Percentiles rank a stretch among this genome's conserved stretches.
These are phyloP conservation scores for Buphagus erythrorhynchus DNA, from an alignment of 2,797 vertebrate genomes.

Conservation along the genomic window DNA sequence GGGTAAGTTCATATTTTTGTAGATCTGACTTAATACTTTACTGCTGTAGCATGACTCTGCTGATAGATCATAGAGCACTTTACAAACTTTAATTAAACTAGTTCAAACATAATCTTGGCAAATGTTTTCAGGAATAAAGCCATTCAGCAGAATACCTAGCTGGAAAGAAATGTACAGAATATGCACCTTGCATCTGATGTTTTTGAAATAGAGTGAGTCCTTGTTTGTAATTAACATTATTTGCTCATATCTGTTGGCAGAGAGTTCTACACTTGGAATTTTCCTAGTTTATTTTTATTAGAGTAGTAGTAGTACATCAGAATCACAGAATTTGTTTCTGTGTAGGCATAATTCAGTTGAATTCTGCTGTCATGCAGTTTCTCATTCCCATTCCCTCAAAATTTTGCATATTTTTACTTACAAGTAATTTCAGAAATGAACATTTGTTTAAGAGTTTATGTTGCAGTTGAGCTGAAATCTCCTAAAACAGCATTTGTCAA, in stretches of 20 bases:
- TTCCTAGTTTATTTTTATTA: background rate
- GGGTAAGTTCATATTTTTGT: background rate
- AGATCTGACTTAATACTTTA: background rate
- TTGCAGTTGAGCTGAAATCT: background rate
- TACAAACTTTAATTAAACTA: background rate
- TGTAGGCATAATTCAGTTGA: background rate
- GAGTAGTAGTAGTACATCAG: background rate
- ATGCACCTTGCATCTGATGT: background rate
- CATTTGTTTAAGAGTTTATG: background rate
- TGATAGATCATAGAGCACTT: background rate
- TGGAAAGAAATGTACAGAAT: background rate
- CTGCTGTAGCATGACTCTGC: background rate
- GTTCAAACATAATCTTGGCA: background rate
- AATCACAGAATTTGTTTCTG: background rate
- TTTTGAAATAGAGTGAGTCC: background rate
- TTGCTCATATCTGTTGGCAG: background rate
- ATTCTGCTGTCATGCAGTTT: background rate
- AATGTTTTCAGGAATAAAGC: background rate
- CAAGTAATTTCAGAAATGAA: background rate
- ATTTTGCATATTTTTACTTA: background rate
- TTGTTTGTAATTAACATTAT: background rate
- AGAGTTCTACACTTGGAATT: background rate
- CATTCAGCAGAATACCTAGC: background rate
- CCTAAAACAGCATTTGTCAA: background rate
- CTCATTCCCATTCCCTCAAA: background rate